phyloP scores from a whole-genome alignment of 1,140 invertebrate species.

The Listronotus oregonensis region DNA sequence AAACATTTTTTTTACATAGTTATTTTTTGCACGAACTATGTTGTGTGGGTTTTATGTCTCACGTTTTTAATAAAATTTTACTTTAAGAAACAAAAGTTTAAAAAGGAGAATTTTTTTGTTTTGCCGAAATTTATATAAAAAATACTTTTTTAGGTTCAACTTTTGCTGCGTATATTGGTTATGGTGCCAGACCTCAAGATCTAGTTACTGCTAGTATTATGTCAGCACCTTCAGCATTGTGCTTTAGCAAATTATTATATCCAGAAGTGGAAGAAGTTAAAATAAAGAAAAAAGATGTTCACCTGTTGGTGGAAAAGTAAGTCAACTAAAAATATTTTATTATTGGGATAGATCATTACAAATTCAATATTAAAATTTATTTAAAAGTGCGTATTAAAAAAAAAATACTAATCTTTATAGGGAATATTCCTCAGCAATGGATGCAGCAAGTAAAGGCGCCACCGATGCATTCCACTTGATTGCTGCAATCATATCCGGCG shows the following conservation, averaged over 20 bases:
- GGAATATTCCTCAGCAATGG: conserved; percentile 78
- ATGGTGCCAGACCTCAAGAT: conserved; percentile 83
- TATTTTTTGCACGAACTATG: too few relatives aligned
- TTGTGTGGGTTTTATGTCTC: too few relatives aligned
- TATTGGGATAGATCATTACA: too few relatives aligned
- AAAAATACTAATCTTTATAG: conserved; percentile 67
- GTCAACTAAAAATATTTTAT: conserved; percentile 1
- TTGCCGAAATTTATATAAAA: too few relatives aligned
- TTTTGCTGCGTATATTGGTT: conserved; percentile 88
- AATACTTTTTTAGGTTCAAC: conserved; percentile 75
- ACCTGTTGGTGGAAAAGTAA: conserved; percentile 40
- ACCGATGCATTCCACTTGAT: conserved; percentile 80
- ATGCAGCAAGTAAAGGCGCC: conserved; percentile 89
- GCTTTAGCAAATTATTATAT: conserved; percentile 87
- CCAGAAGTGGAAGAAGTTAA: conserved; percentile 83
- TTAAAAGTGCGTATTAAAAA: too few relatives aligned
- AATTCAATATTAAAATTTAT: too few relatives aligned
- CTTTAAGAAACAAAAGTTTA: too few relatives aligned
- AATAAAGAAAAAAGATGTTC: conserved; percentile 64
- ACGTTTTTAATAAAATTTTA: too few relatives aligned
- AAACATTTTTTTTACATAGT: too few relatives aligned
- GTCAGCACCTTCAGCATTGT: conserved; percentile 91
- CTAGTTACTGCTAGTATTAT: conserved; percentile 91
- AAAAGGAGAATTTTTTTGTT: too few relatives aligned
- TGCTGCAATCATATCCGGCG: conserved; percentile 85